Conservation (phyloP, 2,113 vertebrate species). For the Anhinga anhinga region DNA sequence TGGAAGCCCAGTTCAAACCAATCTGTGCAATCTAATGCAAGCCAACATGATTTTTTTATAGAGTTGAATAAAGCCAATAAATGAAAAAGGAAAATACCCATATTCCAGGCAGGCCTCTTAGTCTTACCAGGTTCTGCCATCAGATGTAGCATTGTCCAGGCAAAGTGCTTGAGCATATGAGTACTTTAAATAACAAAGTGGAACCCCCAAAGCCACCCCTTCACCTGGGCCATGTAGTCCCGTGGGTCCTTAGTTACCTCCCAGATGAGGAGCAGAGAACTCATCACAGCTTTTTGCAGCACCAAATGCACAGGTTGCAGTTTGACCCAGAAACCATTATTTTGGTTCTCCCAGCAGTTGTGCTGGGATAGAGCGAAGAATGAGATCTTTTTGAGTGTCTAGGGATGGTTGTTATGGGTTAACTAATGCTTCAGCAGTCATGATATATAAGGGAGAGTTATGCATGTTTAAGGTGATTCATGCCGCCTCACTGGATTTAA, state of each 20-base stretch:
- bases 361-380: not conserved
- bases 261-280: not conserved
- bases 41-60: not conserved
- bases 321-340: not conserved
- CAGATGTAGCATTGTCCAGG: not conserved
- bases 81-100: not conserved
- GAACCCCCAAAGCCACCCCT: not conserved
- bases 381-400: not conserved
- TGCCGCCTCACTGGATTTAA: conserved; percentile 8
- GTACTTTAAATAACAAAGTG: not conserved
- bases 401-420: not conserved
- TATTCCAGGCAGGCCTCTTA: not conserved
- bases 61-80: not conserved
- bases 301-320: not conserved
- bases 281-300: not conserved
- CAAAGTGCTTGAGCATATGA: not conserved
- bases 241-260: not conserved
- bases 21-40: not conserved
- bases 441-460: conserved; percentile 22
- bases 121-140: not conserved
- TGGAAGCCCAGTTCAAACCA: not conserved
- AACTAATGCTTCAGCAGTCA: conserved; percentile 26
- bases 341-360: not conserved
- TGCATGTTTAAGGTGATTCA: conserved; percentile 49
- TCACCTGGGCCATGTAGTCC: not conserved